These are phyloP conservation scores for Dolichopus griseipennis DNA, from an alignment of 2,888 invertebrate species.

Conservation along the genomic window DNA sequence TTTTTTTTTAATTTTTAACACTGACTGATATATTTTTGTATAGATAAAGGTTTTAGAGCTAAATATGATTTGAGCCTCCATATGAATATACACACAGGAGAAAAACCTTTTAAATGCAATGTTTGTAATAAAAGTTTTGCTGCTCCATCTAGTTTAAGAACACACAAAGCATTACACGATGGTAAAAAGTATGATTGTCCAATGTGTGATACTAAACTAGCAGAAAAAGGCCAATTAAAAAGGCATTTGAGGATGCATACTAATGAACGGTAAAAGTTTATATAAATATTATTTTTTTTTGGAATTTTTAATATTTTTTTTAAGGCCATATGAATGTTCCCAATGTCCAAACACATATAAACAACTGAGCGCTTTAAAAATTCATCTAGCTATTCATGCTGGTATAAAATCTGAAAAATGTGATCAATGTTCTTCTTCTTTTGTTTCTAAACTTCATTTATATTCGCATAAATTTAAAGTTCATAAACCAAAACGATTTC, in stretches of 20 bases:
- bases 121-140: slow-evolving; percentile 22
- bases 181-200: slow-evolving; percentile 21
- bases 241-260: slow-evolving; percentile 21
- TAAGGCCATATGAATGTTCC: not conserved
- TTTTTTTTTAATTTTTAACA: too few relatives aligned
- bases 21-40: too few relatives aligned
- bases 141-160: slow-evolving; percentile 22
- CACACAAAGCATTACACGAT: slow-evolving; percentile 22
- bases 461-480: too few relatives aligned
- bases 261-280: slow-evolving; percentile 9
- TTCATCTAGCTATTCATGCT: too few relatives aligned
- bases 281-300: too few relatives aligned
- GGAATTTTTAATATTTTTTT: too few relatives aligned
- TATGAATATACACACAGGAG: slow-evolving; percentile 23
- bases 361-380: too few relatives aligned
- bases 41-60: too few relatives aligned
- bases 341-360: not conserved
- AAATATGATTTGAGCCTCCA: slow-evolving; percentile 16
- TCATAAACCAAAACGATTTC: too few relatives aligned
- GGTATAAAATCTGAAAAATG: too few relatives aligned
- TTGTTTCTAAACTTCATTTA: too few relatives aligned
- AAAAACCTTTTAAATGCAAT: slow-evolving; percentile 21
- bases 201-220: slow-evolving; percentile 20
- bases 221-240: slow-evolving; percentile 20
- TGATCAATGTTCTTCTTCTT: too few relatives aligned